Evolutionary conservation across 2,888 invertebrate species (phyloP).

Genomic region (Drosophila anomalata): DNA sequence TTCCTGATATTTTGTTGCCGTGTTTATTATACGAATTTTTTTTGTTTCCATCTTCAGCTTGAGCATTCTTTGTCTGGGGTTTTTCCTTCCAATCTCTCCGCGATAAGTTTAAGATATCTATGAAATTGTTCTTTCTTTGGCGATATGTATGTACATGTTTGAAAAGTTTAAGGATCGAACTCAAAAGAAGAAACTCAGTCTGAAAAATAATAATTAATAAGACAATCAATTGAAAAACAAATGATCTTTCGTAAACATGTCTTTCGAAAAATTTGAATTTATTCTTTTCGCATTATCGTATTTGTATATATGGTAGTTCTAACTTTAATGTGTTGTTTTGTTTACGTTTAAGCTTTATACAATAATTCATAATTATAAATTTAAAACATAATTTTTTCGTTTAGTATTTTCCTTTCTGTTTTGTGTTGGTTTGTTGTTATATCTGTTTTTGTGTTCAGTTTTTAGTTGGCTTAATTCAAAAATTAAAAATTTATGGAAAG

Average conservation of each 20-base stretch:
- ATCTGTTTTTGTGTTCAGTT: constrained; percentile 21
- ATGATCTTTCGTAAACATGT: constrained; percentile 41
- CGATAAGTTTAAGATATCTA: constrained; percentile 49
- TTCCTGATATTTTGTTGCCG: constrained; percentile 75
- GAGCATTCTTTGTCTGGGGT: constrained; percentile 34
- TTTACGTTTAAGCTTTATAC: constrained; percentile 62
- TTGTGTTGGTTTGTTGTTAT: constrained; percentile 32
- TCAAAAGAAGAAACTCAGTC: constrained; percentile 26
- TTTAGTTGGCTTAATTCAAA: constrained; percentile 62
- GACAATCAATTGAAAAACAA: constrained; percentile 7
- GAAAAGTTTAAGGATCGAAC: constrained; percentile 34
- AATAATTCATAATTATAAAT: constrained; percentile 65
- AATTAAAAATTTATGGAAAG: constrained; percentile 75
- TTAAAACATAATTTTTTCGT: constrained; percentile 62
- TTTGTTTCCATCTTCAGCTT: constrained; percentile 44
- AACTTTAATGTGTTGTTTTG: constrained; percentile 42
- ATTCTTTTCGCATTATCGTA: constrained; percentile 47
- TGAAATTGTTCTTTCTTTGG: constrained; percentile 55
- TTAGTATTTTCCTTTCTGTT: constrained; percentile 34
- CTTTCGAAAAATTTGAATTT: constrained; percentile 63
- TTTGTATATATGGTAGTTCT: constrained; percentile 28
- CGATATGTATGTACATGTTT: constrained; percentile 76
- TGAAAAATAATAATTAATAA: not conserved
- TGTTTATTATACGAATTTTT: constrained; percentile 49
- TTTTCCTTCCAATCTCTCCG: constrained; percentile 42